phyloP scores from a whole-genome alignment of 2,888 invertebrate genomes.

The Himalopsyche tibetana region DNA sequence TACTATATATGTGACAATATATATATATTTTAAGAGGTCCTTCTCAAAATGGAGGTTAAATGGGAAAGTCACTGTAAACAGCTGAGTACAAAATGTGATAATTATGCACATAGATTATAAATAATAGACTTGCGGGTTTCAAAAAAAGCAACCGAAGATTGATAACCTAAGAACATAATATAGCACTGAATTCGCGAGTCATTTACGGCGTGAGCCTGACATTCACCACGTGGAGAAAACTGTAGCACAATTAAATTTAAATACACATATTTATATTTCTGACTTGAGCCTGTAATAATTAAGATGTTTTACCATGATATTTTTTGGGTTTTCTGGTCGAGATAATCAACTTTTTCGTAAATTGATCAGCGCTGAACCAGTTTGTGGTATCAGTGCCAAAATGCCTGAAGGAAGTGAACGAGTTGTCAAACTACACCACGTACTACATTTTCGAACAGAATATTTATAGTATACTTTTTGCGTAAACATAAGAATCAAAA shows the following conservation, averaged over 20 bases:
- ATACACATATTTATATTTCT: slow-evolving; percentile 13
- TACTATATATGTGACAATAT: too few species aligned
- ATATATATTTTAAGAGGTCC: too few species aligned
- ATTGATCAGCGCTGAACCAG: slow-evolving; percentile 96
- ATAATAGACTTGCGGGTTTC: too few species aligned
- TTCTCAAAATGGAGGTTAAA: too few species aligned
- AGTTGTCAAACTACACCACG: slow-evolving; percentile 52
- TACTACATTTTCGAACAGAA: neutral
- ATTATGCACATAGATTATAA: too few species aligned
- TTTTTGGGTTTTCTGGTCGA: slow-evolving; percentile 84
- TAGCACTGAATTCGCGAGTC: too few species aligned
- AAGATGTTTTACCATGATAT: slow-evolving; percentile 76
- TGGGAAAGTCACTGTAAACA: too few species aligned
- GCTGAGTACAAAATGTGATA: too few species aligned
- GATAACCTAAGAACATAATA: too few species aligned
- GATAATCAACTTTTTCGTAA: slow-evolving; percentile 84
- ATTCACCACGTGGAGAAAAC: slow-evolving; percentile 46
- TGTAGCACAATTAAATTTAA: neutral
- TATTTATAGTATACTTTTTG: too few species aligned
- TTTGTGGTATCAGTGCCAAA: slow-evolving; percentile 40
- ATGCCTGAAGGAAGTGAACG: slow-evolving; percentile 60
- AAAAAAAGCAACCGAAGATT: too few species aligned
- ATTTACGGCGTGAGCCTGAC: neutral
- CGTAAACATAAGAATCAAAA: too few species aligned
- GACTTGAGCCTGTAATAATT: slow-evolving; percentile 4